phyloP scores from a whole-genome alignment of 2,113 vertebrate species.

The Cygnus atratus region DNA sequence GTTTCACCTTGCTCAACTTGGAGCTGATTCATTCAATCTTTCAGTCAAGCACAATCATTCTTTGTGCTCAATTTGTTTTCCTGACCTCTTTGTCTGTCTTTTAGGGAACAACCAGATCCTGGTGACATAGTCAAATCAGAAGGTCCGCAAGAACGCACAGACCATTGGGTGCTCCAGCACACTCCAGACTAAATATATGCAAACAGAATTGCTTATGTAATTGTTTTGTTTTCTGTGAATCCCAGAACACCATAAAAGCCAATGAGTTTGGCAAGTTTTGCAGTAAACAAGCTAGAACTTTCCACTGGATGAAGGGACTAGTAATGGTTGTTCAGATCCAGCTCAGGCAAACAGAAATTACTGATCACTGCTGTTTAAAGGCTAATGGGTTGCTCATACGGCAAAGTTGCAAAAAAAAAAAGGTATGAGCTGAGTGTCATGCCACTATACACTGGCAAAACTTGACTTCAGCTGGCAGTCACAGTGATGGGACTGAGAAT shows the following conservation, averaged over 20 bases:
- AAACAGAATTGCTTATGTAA: background rate
- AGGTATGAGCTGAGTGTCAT: background rate
- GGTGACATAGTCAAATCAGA: background rate
- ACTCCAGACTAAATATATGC: background rate
- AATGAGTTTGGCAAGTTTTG: background rate
- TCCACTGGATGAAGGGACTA: background rate
- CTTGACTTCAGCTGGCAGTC: background rate
- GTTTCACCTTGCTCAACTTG: conserved; percentile 7
- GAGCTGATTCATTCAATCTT: background rate
- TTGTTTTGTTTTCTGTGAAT: background rate
- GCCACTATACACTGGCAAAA: background rate
- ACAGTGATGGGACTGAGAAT: background rate
- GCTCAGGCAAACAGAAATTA: background rate
- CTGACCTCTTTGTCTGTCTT: background rate
- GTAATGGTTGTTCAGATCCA: background rate
- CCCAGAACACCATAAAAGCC: background rate
- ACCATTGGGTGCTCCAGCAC: background rate
- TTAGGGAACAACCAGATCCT: background rate
- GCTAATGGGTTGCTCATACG: background rate
- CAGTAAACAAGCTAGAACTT: background rate
- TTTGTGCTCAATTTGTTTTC: background rate
- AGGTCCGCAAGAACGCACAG: background rate
- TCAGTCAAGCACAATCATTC: background rate
- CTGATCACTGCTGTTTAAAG: background rate
- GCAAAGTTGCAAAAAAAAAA: background rate